A percentile compares a stretch with the other conserved stretches of the same genome.
Conservation (phyloP, 2,113 vertebrate genomes). For the Sterrhoptilus dennistouni region DNA sequence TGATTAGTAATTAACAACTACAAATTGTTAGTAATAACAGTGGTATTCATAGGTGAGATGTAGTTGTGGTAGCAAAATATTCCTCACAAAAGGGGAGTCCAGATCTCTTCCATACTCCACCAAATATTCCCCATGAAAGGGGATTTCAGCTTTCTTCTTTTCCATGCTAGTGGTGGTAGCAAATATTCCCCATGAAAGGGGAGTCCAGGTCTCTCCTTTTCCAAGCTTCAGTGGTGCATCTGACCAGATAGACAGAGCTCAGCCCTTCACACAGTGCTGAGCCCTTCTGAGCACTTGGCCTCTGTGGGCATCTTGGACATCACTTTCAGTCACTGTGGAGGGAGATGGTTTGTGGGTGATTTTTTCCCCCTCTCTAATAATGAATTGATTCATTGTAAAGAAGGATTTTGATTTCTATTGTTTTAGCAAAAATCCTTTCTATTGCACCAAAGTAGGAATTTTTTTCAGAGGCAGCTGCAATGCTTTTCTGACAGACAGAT, state of each 20-base stretch:
- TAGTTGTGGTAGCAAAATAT: neutral
- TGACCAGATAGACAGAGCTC: neutral
- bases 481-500: neutral
- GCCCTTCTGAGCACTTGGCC: neutral
- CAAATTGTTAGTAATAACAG: neutral
- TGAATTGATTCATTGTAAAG: neutral
- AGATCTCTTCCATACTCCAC: neutral
- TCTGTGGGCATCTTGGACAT: neutral
- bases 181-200: neutral
- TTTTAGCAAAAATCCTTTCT: neutral
- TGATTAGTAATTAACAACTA: neutral
- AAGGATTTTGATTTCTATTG: neutral
- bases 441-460: neutral
- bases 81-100: neutral
- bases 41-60: neutral
- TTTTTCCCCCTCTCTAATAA: neutral
- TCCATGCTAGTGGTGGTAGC: neutral
- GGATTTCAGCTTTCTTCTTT: neutral
- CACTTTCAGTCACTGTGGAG: neutral
- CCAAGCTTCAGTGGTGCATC: neutral
- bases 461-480: neutral
- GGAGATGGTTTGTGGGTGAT: neutral
- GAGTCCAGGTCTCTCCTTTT: neutral
- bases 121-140: neutral
- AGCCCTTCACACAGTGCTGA: accelerated